phyloP scores from a whole-genome alignment of 2,797 vertebrate genomes.

The Tympanoctomys barrerae region DNA sequence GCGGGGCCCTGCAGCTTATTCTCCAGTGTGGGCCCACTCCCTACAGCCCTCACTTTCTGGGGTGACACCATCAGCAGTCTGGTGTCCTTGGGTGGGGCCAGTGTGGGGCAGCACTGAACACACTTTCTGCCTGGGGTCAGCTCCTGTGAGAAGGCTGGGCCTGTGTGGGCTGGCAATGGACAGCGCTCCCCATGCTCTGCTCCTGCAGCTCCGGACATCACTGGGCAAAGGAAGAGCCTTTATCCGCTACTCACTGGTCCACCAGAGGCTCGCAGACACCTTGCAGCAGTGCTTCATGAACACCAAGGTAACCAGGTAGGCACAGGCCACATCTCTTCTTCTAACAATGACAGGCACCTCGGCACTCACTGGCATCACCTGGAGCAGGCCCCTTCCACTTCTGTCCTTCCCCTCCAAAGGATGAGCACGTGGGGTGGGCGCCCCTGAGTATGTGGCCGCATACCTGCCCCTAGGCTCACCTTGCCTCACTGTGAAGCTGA shows the following conservation, averaged over 20 bases:
- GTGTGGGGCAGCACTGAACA: too few relatives aligned
- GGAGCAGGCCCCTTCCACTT: background rate
- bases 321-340: fast-evolving
- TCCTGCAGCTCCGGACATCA: slow-evolving; percentile 94
- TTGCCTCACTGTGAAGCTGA: background rate
- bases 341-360: background rate
- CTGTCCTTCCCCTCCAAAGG: background rate
- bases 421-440: background rate
- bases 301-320: slow-evolving; percentile 94
- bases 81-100: background rate
- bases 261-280: slow-evolving; percentile 97
- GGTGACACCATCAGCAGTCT: too few relatives aligned
- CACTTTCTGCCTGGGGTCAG: background rate
- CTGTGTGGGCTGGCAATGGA: background rate
- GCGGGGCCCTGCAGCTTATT: background rate
- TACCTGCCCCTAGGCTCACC: background rate
- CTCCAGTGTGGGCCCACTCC: background rate
- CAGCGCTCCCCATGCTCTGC: slow-evolving; percentile 39
- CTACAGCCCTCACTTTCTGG: background rate
- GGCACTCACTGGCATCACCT: background rate
- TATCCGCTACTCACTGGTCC: slow-evolving; percentile 96
- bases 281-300: slow-evolving; percentile 98
- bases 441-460: background rate
- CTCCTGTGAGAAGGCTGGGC: background rate
- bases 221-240: slow-evolving; percentile 97